Evolutionary conservation across 2,888 invertebrate genomes (phyloP), one percentile per base, ranked within the genome.

Genomic region (Malthinus flaveolus): DNA sequence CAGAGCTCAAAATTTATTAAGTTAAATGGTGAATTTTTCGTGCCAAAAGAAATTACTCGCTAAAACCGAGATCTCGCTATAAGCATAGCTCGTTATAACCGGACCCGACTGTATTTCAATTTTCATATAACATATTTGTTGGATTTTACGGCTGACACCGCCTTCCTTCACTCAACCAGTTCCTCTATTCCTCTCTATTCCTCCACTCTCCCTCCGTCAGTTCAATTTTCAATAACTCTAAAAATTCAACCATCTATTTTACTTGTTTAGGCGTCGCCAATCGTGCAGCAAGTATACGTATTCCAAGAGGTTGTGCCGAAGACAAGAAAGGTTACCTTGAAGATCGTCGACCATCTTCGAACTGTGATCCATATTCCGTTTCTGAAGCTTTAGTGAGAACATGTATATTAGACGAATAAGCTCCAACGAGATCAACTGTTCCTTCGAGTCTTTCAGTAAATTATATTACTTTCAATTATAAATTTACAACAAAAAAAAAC

Each of bases 241-340:
- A n/a, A n/a, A n/a, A n/a, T n/a, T n/a, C 11, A 9, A 9, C 15
- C 10, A 47, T n/a, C 82, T 23, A 23, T 5, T 23, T 23, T 23
- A 3, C 5, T 23, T 23, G 84, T 56, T 84, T 84, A 76, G 95
- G 93, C 51, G 95, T 97, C 7, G 97, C 97, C 37, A 95, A 95
- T 80, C 91, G 97, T 66, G 95, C 92, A 46, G 91, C 91, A 79
- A 95, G 95, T 77, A 93, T 98, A 78, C 88, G 98, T 66, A 97
- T 97, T 77, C 97, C 97, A 5, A 87, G 96, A 13, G 86, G 87
- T 10, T 94, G 94, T 32, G 93, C 93, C 33, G 94, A 94, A 70
- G 92, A 94, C 7, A 91, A 92, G 77, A 90, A 90, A 76, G 97
- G 97, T n/a, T 97, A 97, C 77, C 82, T 97, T 68, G 97, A 97